Conservation (phyloP, 2,113 vertebrate species). For the Phocoena phocoena region DNA sequence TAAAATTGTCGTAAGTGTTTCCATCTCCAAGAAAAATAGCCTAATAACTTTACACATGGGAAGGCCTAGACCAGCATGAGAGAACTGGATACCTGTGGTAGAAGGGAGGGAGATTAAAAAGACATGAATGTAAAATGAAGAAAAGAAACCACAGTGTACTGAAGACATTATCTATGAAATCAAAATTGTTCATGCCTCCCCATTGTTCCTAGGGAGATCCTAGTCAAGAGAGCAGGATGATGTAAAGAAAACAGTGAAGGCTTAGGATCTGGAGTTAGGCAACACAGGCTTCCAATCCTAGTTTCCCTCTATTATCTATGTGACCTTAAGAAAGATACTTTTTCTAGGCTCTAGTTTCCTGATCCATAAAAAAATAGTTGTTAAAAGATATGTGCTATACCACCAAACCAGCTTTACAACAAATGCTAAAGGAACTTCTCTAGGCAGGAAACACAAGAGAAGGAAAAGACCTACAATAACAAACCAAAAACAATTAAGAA, state of each 20-base stretch:
- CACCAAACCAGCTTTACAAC: no score
- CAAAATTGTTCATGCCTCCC: background rate
- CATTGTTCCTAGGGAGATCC: background rate
- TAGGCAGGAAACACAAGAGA: no score
- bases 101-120: background rate
- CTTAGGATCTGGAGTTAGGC: background rate
- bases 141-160: background rate
- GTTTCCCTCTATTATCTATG: background rate
- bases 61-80: background rate
- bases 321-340: background rate
- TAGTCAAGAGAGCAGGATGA: background rate
- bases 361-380: background rate
- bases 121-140: background rate
- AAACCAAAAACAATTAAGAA: no score
- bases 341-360: background rate
- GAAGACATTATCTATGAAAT: background rate
- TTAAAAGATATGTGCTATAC: background rate
- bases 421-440: no score
- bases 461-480: no score
- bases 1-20: background rate
- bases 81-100: background rate
- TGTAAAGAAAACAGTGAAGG: background rate
- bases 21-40: constrained; percentile 11
- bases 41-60: background rate
- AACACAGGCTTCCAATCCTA: background rate